A percentile compares a stretch with the other conserved stretches of the same genome.
These are phyloP conservation scores for Psittacara wagleri DNA, from an alignment of 2,113 vertebrate genomes.

Conservation along the genomic window DNA sequence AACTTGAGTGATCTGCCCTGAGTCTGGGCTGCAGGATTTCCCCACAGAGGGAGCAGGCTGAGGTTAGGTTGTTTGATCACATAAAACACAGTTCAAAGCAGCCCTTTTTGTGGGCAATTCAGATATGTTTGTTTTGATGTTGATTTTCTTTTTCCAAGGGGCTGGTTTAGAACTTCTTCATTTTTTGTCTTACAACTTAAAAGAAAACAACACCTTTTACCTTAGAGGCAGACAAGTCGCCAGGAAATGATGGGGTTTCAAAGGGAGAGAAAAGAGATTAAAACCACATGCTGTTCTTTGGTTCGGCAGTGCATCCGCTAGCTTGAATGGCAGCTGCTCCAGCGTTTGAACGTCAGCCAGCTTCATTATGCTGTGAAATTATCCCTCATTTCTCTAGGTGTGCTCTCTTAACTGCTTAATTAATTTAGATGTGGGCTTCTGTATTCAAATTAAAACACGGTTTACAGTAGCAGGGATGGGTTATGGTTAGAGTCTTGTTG, in stretches of 20 bases:
- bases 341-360: conserved; percentile 37
- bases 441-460: conserved; percentile 31
- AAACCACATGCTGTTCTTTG: conserved; percentile 46
- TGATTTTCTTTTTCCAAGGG: conserved; percentile 22
- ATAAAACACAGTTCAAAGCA: neutral
- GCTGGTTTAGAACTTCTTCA: neutral
- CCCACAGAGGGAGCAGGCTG: neutral
- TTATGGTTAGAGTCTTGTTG: neutral
- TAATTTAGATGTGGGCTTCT: conserved; percentile 46
- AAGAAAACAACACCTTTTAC: conserved; percentile 37
- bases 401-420: conserved; percentile 62
- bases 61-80: conserved; percentile 20
- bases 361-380: conserved; percentile 54
- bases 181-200: neutral
- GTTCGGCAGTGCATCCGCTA: neutral
- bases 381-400: conserved; percentile 53
- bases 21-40: neutral
- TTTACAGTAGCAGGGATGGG: neutral
- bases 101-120: conserved; percentile 1
- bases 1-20: neutral
- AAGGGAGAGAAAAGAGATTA: conserved; percentile 61
- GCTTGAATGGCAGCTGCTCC: conserved; percentile 52
- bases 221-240: conserved; percentile 11
- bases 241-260: conserved; percentile 62
- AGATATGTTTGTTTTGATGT: conserved; percentile 37